A percentile compares a stretch with the other conserved stretches of the same genome.
phyloP scores from a whole-genome alignment of 2,888 invertebrate genomes.

The Heliconius erato region DNA sequence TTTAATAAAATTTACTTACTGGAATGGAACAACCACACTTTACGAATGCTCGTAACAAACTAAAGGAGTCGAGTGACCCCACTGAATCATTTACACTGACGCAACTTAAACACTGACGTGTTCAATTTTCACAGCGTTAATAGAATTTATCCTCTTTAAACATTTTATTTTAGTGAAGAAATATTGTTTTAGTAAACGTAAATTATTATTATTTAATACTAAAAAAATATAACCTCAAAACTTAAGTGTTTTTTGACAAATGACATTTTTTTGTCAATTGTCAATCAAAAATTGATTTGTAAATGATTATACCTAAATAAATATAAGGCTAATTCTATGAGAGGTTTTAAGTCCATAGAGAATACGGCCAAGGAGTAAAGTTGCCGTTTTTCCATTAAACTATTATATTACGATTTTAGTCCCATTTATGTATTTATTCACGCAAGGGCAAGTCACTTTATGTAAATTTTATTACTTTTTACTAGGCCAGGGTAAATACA shows the following conservation, averaged over 20 bases:
- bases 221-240: constrained; percentile 4
- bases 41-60: constrained; percentile 28
- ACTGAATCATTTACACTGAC: constrained; percentile 22
- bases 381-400: too few relatives aligned
- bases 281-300: background rate
- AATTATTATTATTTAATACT: background rate
- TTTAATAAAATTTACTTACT: constrained; percentile 20
- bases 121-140: constrained; percentile 22
- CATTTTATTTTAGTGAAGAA: background rate
- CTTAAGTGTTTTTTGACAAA: background rate
- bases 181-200: background rate
- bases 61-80: constrained; percentile 27
- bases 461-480: too few relatives aligned
- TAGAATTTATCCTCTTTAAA: background rate
- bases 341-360: too few relatives aligned
- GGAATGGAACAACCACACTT: constrained; percentile 14
- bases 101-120: constrained; percentile 34
- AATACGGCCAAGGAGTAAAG: too few relatives aligned
- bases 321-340: background rate
- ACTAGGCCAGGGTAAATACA: too few relatives aligned
- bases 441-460: too few relatives aligned
- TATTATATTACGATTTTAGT: too few relatives aligned
- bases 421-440: too few relatives aligned
- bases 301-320: background rate
- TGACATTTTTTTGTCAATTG: background rate